phyloP scores from a whole-genome alignment of 2,113 vertebrate genomes.

The Cephalopholis sonnerati region DNA sequence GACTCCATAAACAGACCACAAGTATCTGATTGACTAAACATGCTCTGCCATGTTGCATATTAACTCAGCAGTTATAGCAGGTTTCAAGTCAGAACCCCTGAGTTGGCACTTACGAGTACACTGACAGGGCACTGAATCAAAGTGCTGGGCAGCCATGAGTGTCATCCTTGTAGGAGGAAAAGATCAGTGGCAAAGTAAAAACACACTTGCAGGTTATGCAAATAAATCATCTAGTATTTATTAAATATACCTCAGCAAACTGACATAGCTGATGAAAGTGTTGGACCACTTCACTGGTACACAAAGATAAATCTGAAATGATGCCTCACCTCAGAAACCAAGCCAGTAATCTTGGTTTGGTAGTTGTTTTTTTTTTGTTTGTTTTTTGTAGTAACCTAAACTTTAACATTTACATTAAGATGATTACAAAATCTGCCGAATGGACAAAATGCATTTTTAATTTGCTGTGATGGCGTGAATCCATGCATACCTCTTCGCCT shows the following conservation, averaged over 20 bases:
- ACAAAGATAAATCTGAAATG: too few relatives aligned
- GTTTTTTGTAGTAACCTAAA: too few relatives aligned
- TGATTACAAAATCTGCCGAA: too few relatives aligned
- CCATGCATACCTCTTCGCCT: background rate
- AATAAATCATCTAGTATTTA: background rate
- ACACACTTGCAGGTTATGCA: background rate
- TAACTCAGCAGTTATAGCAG: constrained; percentile 24
- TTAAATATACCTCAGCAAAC: background rate
- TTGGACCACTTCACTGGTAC: background rate
- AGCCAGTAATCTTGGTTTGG: too few relatives aligned
- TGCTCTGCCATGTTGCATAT: constrained; percentile 38
- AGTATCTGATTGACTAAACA: constrained; percentile 39
- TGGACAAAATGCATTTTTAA: background rate
- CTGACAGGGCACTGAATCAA: background rate
- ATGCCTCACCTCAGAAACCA: too few relatives aligned
- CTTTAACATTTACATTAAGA: too few relatives aligned
- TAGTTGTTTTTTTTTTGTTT: too few relatives aligned
- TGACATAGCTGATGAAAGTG: background rate
- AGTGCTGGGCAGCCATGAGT: constrained; percentile 28
- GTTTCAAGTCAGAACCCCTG: background rate
- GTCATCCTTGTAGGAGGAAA: background rate
- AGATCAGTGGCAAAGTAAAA: background rate
- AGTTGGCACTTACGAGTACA: background rate
- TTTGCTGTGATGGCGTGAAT: background rate
- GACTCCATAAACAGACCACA: background rate